These are phyloP conservation scores for Virgularia gustaviana DNA, from an alignment of 92 coral and sea anemone genomes.

Conservation along the genomic window DNA sequence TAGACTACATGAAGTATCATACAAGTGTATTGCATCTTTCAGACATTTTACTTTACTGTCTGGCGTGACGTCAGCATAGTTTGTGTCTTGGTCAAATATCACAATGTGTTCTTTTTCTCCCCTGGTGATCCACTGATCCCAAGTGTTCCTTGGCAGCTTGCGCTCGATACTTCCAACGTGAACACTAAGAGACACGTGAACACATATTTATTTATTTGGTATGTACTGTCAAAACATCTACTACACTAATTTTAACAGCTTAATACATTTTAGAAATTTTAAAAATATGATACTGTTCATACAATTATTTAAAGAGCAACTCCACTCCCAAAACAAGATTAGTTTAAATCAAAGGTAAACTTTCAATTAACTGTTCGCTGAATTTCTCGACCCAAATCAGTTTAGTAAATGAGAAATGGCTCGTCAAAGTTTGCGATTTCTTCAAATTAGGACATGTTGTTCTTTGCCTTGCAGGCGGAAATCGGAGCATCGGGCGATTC, in stretches of 20 bases:
- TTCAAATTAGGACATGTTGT: too few species aligned
- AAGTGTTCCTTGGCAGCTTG: slow-evolving; percentile 68
- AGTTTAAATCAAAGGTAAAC: too few species aligned
- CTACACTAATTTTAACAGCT: neutral
- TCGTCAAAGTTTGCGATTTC: too few species aligned
- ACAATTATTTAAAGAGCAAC: neutral
- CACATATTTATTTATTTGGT: too few species aligned
- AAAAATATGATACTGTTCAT: neutral
- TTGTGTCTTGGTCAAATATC: slow-evolving; percentile 74
- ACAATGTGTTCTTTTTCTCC: slow-evolving; percentile 61
- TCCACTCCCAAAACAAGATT: too few species aligned
- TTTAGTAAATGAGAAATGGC: too few species aligned
- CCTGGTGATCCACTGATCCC: slow-evolving; percentile 77
- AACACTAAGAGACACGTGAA: slow-evolving; percentile 47
- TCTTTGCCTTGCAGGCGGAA: too few species aligned
- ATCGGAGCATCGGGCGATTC: too few species aligned
- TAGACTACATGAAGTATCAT: slow-evolving; percentile 69
- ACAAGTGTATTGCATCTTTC: slow-evolving; percentile 80
- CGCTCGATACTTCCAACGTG: slow-evolving; percentile 88
- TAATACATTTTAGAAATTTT: neutral
- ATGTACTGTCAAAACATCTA: too few species aligned
- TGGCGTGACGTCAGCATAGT: slow-evolving; percentile 62
- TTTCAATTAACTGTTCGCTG: too few species aligned
- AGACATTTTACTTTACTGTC: slow-evolving; percentile 62
- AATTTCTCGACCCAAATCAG: too few species aligned